Evolutionary conservation across 2,888 invertebrate genomes (phyloP).

Genomic region (Apamea monoglypha): DNA sequence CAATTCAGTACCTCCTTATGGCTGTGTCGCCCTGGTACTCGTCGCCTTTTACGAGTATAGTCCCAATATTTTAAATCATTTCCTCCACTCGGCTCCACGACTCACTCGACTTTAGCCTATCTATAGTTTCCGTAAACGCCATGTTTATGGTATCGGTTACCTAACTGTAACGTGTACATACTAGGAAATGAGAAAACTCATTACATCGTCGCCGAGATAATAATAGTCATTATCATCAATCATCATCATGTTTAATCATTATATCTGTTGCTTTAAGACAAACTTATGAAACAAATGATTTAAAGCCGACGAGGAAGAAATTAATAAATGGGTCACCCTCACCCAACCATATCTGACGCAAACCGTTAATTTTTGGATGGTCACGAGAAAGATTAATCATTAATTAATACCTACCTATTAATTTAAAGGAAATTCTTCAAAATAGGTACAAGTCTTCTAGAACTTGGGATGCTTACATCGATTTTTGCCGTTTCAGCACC

Average conservation of each 20-base stretch:
- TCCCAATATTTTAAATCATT: not conserved
- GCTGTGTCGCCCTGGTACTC: slow-evolving; percentile 17
- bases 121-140: slow-evolving; percentile 29
- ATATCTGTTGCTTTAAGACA: not conserved
- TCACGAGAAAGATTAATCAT: not conserved
- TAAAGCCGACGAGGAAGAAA: not conserved
- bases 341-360: not conserved
- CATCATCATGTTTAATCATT: slow-evolving; percentile 6
- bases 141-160: slow-evolving; percentile 40
- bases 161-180: slow-evolving; percentile 39
- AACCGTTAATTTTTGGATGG: not conserved
- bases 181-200: slow-evolving; percentile 49
- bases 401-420: too few species aligned
- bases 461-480: not conserved
- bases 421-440: too few species aligned
- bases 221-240: slow-evolving; percentile 28
- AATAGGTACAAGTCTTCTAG: not conserved
- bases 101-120: too few species aligned
- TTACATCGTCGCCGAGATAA: slow-evolving; percentile 6
- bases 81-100: not conserved
- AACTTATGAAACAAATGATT: not conserved
- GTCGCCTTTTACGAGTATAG: slow-evolving; percentile 24
- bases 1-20: not conserved
- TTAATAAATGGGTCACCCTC: not conserved
- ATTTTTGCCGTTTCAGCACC: too few species aligned